Conservation (phyloP, 2,797 vertebrate species). For the Neosilurus hyrtlii region DNA sequence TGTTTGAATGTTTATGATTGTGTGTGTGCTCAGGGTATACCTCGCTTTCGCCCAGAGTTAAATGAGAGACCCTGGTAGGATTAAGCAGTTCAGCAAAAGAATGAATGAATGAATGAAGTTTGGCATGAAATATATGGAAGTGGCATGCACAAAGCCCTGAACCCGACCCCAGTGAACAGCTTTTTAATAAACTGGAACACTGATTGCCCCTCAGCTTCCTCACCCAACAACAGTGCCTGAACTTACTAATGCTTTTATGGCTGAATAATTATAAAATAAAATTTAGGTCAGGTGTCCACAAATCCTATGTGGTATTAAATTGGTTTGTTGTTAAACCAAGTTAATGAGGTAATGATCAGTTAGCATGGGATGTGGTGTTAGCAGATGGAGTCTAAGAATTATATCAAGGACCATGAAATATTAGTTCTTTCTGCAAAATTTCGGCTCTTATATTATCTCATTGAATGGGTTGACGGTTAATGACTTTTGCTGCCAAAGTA, state of each 20-base stretch:
- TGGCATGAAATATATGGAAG: no score
- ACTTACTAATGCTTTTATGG: neutral
- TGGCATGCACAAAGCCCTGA: neutral
- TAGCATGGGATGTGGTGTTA: neutral
- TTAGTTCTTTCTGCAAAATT: neutral
- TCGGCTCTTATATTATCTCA: no score
- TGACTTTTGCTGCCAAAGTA: no score
- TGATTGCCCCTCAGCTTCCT: neutral
- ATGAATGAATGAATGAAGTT: no score
- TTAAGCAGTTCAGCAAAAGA: no score
- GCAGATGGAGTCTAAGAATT: neutral
- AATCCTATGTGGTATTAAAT: neutral
- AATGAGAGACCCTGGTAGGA: no score
- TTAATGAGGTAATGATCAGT: neutral
- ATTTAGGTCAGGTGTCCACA: neutral
- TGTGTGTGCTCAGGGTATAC: no score
- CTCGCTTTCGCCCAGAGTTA: no score
- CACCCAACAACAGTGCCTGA: neutral
- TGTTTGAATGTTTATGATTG: no score
- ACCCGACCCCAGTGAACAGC: neutral
- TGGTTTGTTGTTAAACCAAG: neutral
- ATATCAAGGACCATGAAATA: neutral
- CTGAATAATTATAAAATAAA: neutral
- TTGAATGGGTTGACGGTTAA: no score
- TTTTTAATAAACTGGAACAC: neutral